These are phyloP conservation scores for Kryptolebias ocellatus DNA, from an alignment of 2,797 vertebrate species.

Conservation along the genomic window DNA sequence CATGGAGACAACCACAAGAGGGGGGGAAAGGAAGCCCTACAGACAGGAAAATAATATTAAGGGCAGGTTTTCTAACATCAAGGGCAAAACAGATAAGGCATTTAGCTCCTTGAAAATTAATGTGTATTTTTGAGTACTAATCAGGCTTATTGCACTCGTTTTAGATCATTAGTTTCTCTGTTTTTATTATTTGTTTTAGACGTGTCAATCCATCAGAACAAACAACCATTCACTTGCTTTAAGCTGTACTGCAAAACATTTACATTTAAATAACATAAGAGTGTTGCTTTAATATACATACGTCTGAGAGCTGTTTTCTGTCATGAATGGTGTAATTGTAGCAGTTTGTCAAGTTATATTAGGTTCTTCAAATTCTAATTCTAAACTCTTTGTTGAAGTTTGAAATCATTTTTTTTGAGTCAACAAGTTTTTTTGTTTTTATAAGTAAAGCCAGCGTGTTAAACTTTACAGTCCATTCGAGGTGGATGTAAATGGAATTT, in stretches of 20 bases:
- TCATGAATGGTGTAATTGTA: no score
- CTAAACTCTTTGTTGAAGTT: no score
- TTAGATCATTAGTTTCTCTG: not conserved
- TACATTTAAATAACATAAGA: no score
- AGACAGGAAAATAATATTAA: constrained; percentile 32
- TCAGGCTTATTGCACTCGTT: constrained; percentile 9
- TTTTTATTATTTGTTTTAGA: constrained; percentile 24
- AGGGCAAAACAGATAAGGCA: constrained; percentile 31
- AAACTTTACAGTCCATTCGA: no score
- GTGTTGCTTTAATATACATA: no score
- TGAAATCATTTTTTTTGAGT: no score
- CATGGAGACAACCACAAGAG: constrained; percentile 7
- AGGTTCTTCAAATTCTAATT: no score
- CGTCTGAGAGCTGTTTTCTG: no score
- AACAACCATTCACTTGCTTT: not conserved
- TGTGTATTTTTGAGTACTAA: constrained; percentile 6
- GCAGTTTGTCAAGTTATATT: no score
- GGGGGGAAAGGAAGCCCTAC: not conserved
- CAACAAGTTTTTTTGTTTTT: not conserved
- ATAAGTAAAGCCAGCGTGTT: not conserved
- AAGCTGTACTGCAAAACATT: not conserved
- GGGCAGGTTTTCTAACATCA: constrained; percentile 38
- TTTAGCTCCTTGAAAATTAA: constrained; percentile 1
- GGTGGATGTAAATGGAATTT: no score
- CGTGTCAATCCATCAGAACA: constrained; percentile 21